Evolutionary conservation across 2,888 invertebrate species (phyloP).

Genomic region (Steinernema scapterisci): DNA sequence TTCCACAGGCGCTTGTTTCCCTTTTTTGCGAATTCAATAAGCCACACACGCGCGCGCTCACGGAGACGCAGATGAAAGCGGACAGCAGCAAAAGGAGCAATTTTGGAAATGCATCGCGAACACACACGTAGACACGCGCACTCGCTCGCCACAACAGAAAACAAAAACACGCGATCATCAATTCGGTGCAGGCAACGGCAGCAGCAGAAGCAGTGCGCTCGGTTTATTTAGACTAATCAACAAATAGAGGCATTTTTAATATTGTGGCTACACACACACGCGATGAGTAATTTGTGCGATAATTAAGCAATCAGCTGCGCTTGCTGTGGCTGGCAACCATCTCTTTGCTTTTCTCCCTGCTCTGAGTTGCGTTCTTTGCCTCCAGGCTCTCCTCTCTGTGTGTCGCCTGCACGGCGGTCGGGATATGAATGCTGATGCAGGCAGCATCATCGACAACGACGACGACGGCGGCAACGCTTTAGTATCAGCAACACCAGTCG

Average conservation of each 20-base stretch:
- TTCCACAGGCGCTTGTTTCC: background rate
- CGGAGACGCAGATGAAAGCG: background rate
- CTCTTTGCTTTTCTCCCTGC: background rate
- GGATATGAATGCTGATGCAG: background rate
- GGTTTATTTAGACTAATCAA: too few species aligned
- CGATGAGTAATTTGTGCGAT: background rate
- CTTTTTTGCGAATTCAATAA: background rate
- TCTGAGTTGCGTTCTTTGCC: constrained; percentile 1
- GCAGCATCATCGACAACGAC: background rate
- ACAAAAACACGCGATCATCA: background rate
- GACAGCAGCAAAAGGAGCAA: background rate
- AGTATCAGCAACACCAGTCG: background rate
- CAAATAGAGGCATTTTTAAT: too few species aligned
- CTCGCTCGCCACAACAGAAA: too few species aligned
- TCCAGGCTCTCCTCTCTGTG: background rate
- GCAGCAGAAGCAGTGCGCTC: too few species aligned
- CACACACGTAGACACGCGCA: background rate
- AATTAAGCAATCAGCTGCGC: constrained; percentile 29
- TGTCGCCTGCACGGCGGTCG: background rate
- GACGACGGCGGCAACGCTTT: too few species aligned
- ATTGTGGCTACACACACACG: background rate
- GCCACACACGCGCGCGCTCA: background rate
- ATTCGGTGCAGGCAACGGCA: too few species aligned
- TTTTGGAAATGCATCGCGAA: background rate
- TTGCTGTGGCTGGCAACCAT: background rate